phyloP scores from a whole-genome alignment of 2,797 vertebrate genomes.

The Amphiprion clarkii region DNA sequence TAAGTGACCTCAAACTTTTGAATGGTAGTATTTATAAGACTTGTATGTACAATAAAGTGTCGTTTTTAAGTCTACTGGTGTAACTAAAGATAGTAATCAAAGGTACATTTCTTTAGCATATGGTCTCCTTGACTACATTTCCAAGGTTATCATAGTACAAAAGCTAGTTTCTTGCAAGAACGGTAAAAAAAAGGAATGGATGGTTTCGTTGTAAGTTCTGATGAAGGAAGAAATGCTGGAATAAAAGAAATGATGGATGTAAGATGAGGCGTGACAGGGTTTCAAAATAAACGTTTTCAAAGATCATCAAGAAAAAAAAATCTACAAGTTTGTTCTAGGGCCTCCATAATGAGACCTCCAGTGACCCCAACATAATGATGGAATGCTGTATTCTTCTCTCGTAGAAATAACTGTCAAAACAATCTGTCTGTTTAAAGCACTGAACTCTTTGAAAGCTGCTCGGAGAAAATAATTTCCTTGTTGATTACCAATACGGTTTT shows the following conservation, averaged over 20 bases:
- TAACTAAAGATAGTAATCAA: background rate
- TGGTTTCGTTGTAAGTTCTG: background rate
- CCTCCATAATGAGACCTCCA: slow-evolving; percentile 5
- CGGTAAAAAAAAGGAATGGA: no score
- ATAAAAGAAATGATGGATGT: background rate
- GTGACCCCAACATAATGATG: background rate
- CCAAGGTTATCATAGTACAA: no score
- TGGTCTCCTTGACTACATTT: no score
- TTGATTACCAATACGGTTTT: slow-evolving; percentile 10
- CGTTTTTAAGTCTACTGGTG: no score
- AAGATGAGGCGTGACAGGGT: background rate
- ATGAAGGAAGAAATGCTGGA: background rate
- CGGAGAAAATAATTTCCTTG: slow-evolving; percentile 1
- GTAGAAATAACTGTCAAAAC: slow-evolving; percentile 28
- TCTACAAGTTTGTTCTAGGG: slow-evolving; percentile 4
- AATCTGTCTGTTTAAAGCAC: slow-evolving; percentile 16
- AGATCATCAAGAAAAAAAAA: background rate
- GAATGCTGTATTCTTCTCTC: background rate
- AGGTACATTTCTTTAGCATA: background rate
- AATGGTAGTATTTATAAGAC: no score
- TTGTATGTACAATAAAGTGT: no score
- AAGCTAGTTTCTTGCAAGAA: no score
- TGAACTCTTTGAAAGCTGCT: slow-evolving; percentile 6
- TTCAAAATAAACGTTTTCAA: slow-evolving; percentile 12
- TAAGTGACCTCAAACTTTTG: no score